Evolutionary conservation across 1,140 invertebrate genomes (phyloP), one percentile per base, ranked within the genome.

Genomic region (Dufourea novaeangliae): DNA sequence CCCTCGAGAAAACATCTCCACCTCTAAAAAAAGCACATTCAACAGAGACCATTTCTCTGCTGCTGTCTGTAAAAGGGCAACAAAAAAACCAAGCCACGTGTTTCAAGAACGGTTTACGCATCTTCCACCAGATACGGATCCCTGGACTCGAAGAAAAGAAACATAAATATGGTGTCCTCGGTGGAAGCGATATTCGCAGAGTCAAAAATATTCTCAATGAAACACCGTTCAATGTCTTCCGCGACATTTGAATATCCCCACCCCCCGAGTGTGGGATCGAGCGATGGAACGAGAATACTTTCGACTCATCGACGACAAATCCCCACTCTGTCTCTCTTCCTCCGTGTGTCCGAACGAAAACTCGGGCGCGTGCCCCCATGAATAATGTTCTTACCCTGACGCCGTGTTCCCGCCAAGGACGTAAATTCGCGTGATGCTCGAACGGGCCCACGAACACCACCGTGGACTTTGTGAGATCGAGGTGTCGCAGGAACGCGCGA

Each of bases 371-470:
- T 10, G 11, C 25, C 10, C 46, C 12, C n/a, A 25, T 22, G 32
- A 56, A 54, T 52, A 29, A 22, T 1, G 8, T 52, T 25, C 91
- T 90, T 93, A 97, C 97, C 94, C 96, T 95, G 78, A 95, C 95
- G 41, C 95, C 95, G 57, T 94, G 93, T 90, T 98, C 97, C 78
- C 95, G 94, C 97, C 97, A 98, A 46, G 97, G 96, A 67, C 96
- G 93, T 25, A 98, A 91, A 89, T 97, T 97, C 17, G 96, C 95
- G 88, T 97, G 96, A 81, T 98, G 97, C 90, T 98, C 97, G 89
- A 95, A 95, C 1, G 96, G 96, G 1, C 96, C 97, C n/a, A 97
- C 95, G 90, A 98, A 96, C 25, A 97, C 94, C 1, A 95, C 94
- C 8, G 95, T 95, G 39, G 93, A 92, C 66, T 93, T 91, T 77